phyloP scores from a whole-genome alignment of 2,113 vertebrate genomes.

The Coturnix japonica region DNA sequence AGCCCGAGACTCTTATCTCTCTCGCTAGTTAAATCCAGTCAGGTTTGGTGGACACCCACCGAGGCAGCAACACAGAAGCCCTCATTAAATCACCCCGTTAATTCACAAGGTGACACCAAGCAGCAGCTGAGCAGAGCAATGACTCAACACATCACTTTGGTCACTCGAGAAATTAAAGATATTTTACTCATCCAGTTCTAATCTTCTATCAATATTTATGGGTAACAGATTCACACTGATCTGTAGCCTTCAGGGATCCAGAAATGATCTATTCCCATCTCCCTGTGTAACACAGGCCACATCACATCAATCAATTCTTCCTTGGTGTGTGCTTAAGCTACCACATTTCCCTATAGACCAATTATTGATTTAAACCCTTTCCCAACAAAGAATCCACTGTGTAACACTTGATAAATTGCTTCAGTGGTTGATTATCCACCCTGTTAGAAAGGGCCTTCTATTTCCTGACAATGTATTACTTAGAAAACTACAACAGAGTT shows the following conservation, averaged over 20 bases:
- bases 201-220: not conserved
- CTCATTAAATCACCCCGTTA: not conserved
- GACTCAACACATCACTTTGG: fast-evolving
- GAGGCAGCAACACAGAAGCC: not conserved
- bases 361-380: not conserved
- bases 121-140: not conserved
- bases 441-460: not conserved
- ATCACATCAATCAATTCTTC: constrained; percentile 22
- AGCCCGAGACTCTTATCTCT: not conserved
- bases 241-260: not conserved
- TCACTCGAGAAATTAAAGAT: not conserved
- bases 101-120: not conserved
- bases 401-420: constrained; percentile 41
- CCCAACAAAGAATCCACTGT: not conserved
- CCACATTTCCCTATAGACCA: constrained; percentile 23
- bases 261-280: constrained; percentile 26
- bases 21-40: not conserved
- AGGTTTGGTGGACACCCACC: not conserved
- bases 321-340: constrained; percentile 9
- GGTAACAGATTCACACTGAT: not conserved
- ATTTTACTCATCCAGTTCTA: not conserved
- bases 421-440: constrained; percentile 40
- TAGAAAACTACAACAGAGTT: constrained; percentile 14
- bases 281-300: not conserved
- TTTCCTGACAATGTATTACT: constrained; percentile 25